Conservation (phyloP, 1,140 invertebrate species). For the Neotoxoptera formosana region DNA sequence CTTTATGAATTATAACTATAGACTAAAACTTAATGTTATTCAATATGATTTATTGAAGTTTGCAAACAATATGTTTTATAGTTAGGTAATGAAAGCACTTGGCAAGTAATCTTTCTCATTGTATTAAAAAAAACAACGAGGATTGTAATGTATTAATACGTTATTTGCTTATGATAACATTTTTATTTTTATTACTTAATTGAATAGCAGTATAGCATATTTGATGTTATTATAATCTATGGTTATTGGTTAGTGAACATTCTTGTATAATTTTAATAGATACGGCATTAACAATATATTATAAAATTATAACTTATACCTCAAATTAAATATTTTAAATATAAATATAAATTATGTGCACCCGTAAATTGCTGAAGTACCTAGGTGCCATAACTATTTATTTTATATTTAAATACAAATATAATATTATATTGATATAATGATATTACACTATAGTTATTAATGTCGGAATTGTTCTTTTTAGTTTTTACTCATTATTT, state of each 20-base stretch:
- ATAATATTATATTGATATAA: not conserved
- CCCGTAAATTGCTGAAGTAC: not conserved
- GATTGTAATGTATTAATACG: not conserved
- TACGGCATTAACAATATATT: not conserved
- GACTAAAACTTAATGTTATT: not conserved
- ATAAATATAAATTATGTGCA: not conserved
- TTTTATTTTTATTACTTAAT: slow-evolving; percentile 19
- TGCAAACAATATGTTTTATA: not conserved
- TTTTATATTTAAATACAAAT: not conserved
- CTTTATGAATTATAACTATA: not conserved
- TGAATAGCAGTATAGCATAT: not conserved
- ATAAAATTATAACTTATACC: not conserved
- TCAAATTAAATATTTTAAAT: not conserved
- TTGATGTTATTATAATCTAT: not conserved
- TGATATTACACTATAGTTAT: not conserved
- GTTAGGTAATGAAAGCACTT: not conserved
- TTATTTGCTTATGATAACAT: slow-evolving; percentile 3
- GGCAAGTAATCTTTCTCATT: not conserved
- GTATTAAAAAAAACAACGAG: not conserved
- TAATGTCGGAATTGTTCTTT: not conserved
- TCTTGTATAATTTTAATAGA: not conserved
- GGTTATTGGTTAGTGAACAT: not conserved
- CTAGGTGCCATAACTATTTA: not conserved
- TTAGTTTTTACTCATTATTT: not conserved
- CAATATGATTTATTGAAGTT: not conserved